Evolutionary conservation across 1,140 invertebrate genomes (phyloP).

Genomic region (Trachymyrmex cornetzi): DNA sequence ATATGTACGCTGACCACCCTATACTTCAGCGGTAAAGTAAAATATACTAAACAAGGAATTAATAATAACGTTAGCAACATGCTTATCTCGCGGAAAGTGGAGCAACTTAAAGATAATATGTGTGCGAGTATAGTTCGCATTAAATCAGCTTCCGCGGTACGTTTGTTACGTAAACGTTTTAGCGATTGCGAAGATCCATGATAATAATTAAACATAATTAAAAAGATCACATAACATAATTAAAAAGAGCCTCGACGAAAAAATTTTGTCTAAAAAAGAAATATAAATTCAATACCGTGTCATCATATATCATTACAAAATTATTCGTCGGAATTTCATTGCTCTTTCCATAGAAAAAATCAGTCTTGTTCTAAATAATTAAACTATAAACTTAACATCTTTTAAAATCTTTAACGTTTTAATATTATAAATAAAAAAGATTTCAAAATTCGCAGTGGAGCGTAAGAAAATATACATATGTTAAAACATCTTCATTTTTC

Average conservation of each 20-base stretch:
- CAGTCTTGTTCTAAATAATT: neutral
- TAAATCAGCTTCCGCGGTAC: conserved; percentile 24
- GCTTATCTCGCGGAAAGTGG: conserved; percentile 59
- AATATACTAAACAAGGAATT: conserved; percentile 29
- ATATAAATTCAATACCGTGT: neutral
- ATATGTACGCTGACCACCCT: too few species aligned
- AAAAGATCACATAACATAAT: conserved; percentile 3
- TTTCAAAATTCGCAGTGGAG: neutral
- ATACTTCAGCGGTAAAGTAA: neutral
- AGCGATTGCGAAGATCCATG: conserved; percentile 49
- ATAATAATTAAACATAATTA: neutral
- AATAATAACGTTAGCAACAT: conserved; percentile 40
- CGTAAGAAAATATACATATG: neutral
- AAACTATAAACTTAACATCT: neutral
- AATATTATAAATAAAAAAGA: neutral
- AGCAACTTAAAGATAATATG: conserved; percentile 57
- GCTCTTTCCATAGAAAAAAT: neutral
- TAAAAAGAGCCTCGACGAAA: conserved; percentile 46
- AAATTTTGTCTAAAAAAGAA: neutral
- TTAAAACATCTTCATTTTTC: neutral
- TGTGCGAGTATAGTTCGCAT: conserved; percentile 30
- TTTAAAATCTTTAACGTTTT: neutral
- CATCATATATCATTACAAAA: neutral
- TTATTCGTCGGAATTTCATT: neutral
- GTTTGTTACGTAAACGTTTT: conserved; percentile 69